Evolutionary conservation across 1,140 invertebrate species (phyloP), one percentile per base, ranked within the genome.

Genomic region (Euschistus heros): DNA sequence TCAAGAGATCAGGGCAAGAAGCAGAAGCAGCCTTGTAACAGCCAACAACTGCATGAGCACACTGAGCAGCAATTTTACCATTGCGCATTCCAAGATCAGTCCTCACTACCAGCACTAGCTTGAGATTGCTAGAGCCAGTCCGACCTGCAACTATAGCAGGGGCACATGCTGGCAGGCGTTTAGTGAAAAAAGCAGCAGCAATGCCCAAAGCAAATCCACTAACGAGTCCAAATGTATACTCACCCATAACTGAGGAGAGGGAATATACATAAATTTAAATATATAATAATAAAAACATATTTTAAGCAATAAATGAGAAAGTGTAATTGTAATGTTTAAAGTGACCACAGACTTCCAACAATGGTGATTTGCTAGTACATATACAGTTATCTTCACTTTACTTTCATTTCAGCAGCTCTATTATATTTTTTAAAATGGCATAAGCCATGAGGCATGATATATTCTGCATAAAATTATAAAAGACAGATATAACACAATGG

Each of bases 21-120:
- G 74, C 78, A 10, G 81, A 76, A 18, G 84, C 79, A 69, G 86
- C 85, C 67, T 86, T 82, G 72, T 89, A 93, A 2, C 86, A 90
- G 55, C 82, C 83, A 24, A 89, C 85, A 10, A 93, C 88, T 60
- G 91, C 94, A 80, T 97, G 94, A 52, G 86, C 83, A 79, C 92
- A 95, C 75, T 95, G 94, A 3, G 93, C 89, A 33, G 90, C 92
- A 52, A 92, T 85, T 81, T 97, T 97, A 17, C 94, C 94, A 81
- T 94, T 95, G 20, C 88, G 85, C 94, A 97, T 97, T 75, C 90
- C 89, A 0, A 97, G 77, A 74, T 97, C 93, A 73, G 84, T 91
- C 72, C 92, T 79, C 2, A 95, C 87, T 22, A 94, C 86, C 55
- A 97, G 74, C 0, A 94, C 87, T 74, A 97, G 76, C 79, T 93